phyloP scores from a whole-genome alignment of 2,888 invertebrate genomes.

The Troglohyphantes excavatus region DNA sequence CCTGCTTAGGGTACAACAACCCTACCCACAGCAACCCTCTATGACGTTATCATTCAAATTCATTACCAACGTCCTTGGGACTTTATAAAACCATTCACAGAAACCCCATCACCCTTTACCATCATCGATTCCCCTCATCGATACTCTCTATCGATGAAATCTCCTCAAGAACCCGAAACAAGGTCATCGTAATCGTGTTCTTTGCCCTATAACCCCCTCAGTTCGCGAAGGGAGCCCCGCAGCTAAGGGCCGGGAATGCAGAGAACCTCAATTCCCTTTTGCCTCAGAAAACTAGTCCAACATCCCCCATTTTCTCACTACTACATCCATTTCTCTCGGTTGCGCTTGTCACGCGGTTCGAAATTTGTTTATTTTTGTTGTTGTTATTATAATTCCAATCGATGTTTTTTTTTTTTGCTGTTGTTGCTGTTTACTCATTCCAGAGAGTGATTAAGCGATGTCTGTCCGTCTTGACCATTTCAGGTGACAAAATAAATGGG shows the following conservation, averaged over 20 bases:
- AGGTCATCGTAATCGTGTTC: conserved; percentile 60
- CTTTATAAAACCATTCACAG: neutral
- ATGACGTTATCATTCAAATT: neutral
- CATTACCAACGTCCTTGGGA: conserved; percentile 67
- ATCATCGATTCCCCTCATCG: conserved; percentile 17
- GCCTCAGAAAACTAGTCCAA: conserved; percentile 65
- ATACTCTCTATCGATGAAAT: neutral
- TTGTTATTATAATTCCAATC: conserved; percentile 1
- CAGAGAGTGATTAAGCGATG: conserved; percentile 45
- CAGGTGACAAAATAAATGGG: conserved; percentile 76
- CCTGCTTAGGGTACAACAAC: neutral
- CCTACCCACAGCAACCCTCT: neutral
- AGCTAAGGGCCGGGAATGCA: conserved; percentile 74
- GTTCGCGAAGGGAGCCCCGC: conserved; percentile 29
- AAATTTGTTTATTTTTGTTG: conserved; percentile 12
- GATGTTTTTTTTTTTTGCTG: conserved; percentile 15
- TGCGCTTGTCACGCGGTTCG: conserved; percentile 52
- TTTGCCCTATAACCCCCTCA: conserved; percentile 75
- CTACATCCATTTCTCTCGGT: conserved; percentile 55
- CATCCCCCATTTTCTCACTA: conserved; percentile 21
- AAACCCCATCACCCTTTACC: conserved; percentile 6
- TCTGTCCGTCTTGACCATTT: conserved; percentile 59
- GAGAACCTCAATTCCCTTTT: conserved; percentile 63
- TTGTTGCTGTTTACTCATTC: conserved; percentile 46
- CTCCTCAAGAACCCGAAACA: conserved; percentile 39